Base-by-base conservation (phyloP, 2,888 invertebrate genomes). In the Euproctis similis region DNA sequence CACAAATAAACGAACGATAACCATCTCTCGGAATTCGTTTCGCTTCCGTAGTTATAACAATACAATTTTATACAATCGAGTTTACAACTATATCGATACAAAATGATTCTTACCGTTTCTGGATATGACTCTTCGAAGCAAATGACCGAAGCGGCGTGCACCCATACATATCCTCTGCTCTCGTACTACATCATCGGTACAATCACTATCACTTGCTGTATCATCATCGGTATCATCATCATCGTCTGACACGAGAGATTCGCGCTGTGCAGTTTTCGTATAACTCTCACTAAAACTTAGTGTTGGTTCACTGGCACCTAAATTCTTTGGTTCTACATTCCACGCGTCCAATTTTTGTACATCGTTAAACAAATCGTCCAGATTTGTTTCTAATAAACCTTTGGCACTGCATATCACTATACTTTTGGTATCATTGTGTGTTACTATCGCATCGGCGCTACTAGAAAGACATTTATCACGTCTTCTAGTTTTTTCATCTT, bases 391-490 rank as follows among this genome's bases (percentile, higher is more conserved):
- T 78, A 84, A 70, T 66, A 84, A 72, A 72, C 84, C 84, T 82
- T 84, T 84, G 82, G 84, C 80, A 81, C 81, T 84, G 54, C 77
- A 72, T 75, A 82, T 80, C 73, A 84, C 84, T 74, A 75, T 78
- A 59, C 66, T 69, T 64, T 72, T 73, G 58, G 62, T 57, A 59
- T 81, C 74, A 49, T 65, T 71, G 42, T 62, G 68, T 34, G 60
- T 58, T 34, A 69, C 56, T 38, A 82, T 73, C 29, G 77, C 70
- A 46, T 82, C 82, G 23, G 78, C 76, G 60, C 84, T 81, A 41
- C 55, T 75, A 12, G 81, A 81, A 18, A 77, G 64, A 51, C 77
- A 63, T 54, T 72, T 78, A 36, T 76, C 73, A 39, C 63, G 67
- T 49, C 59, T 60, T 25, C 52, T 50, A 28, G 45, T 51, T 55